phyloP scores from a whole-genome alignment of 2,797 vertebrate species.

The Bradypodion pumilum region DNA sequence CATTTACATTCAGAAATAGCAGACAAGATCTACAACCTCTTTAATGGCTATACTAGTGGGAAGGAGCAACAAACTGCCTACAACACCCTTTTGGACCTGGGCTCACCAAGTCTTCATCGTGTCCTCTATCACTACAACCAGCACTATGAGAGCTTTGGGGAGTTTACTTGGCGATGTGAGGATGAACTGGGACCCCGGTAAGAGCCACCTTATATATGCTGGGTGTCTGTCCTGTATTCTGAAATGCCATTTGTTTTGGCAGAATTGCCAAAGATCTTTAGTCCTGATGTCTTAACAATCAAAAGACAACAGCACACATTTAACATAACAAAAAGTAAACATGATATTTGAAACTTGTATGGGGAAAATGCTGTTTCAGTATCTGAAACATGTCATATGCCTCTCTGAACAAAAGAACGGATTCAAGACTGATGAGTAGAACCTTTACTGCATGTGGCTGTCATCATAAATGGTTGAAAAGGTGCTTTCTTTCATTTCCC shows the following conservation, averaged over 20 bases:
- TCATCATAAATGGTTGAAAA: neutral
- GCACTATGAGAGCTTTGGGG: slow-evolving; percentile 96
- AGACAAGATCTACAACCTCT: slow-evolving; percentile 98
- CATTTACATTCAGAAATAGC: slow-evolving; percentile 85
- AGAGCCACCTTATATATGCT: neutral
- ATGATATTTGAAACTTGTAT: neutral
- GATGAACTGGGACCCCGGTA: slow-evolving; percentile 98
- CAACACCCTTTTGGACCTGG: slow-evolving; percentile 95
- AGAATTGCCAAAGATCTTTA: neutral
- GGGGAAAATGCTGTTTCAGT: neutral
- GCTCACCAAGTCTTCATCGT: slow-evolving; percentile 91
- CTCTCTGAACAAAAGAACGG: neutral
- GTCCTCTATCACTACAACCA: slow-evolving; percentile 98
- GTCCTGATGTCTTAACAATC: neutral
- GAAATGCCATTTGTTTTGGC: neutral
- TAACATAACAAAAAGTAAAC: neutral
- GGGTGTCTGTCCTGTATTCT: neutral
- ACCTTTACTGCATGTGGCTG: neutral
- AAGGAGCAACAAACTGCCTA: slow-evolving; percentile 98
- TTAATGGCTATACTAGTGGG: slow-evolving; percentile 97
- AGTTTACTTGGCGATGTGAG: slow-evolving; percentile 98
- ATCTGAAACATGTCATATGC: neutral
- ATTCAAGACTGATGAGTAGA: neutral
- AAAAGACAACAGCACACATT: neutral
- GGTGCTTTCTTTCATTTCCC: too few species aligned